Conservation (phyloP, 2,113 vertebrate species). For the Microcebus ravelobensis region DNA sequence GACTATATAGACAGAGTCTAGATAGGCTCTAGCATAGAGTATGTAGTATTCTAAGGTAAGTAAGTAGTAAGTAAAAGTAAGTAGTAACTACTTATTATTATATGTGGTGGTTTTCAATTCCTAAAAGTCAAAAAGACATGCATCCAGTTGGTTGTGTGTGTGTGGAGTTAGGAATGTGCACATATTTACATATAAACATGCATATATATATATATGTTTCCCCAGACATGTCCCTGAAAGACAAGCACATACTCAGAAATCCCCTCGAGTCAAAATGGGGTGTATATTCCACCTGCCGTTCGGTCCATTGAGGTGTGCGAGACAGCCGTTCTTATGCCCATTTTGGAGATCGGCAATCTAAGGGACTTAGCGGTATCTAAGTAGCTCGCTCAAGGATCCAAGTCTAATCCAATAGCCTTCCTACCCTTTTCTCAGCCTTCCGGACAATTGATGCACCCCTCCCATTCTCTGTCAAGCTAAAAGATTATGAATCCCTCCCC, state of each 20-base stretch:
- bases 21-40: not conserved
- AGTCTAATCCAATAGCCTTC: not conserved
- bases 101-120: not conserved
- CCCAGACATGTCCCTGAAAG: not conserved
- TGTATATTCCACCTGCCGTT: not conserved
- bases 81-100: not conserved
- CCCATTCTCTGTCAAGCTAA: not conserved
- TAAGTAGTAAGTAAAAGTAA: not conserved
- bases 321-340: not conserved
- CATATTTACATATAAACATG: not conserved
- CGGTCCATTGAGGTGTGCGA: too few species aligned
- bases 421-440: not conserved
- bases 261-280: not conserved
- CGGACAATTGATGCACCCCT: not conserved
- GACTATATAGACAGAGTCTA: not conserved
- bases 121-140: not conserved
- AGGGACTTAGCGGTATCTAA: not conserved
- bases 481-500: not conserved
- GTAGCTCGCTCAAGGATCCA: not conserved
- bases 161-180: not conserved
- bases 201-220: not conserved
- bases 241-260: not conserved
- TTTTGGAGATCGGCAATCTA: not conserved
- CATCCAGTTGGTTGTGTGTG: not conserved
- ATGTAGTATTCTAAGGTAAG: not conserved